Percentiles rank a stretch among this genome's conserved stretches.
Conservation (phyloP, 2,888 invertebrate genomes). For the Ormyrus thymus region DNA sequence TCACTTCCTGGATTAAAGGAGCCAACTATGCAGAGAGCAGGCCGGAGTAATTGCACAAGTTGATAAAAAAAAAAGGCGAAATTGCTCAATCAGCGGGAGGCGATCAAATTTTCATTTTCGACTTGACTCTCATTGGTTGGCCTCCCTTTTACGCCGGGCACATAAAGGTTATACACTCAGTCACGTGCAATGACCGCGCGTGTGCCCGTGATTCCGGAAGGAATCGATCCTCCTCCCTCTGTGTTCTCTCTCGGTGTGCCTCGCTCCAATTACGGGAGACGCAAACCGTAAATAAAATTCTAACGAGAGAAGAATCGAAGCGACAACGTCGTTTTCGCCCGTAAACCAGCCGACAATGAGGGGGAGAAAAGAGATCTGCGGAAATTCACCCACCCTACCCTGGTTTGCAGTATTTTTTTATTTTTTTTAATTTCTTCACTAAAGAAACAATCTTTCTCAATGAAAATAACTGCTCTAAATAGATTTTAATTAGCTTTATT, state of each 20-base stretch:
- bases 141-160: neutral
- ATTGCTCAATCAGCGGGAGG: neutral
- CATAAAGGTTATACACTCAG: conserved; percentile 28
- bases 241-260: neutral
- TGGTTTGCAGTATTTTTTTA: too few relatives aligned
- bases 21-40: too few relatives aligned
- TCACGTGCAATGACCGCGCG: conserved; percentile 42
- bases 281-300: conserved; percentile 30
- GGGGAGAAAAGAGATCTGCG: neutral
- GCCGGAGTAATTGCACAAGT: too few relatives aligned
- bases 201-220: conserved; percentile 9
- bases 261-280: conserved; percentile 32
- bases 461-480: too few relatives aligned
- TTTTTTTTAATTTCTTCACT: too few relatives aligned
- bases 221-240: conserved; percentile 20
- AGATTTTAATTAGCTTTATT: too few relatives aligned
- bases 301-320: conserved; percentile 1
- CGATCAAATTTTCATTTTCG: conserved; percentile 27
- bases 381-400: too few relatives aligned
- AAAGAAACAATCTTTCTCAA: too few relatives aligned
- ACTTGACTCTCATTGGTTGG: neutral
- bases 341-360: neutral
- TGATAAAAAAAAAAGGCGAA: neutral
- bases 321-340: too few relatives aligned
- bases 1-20: too few relatives aligned